Conservation (phyloP, 2,888 invertebrate species). For the Cylloceria caligata region DNA sequence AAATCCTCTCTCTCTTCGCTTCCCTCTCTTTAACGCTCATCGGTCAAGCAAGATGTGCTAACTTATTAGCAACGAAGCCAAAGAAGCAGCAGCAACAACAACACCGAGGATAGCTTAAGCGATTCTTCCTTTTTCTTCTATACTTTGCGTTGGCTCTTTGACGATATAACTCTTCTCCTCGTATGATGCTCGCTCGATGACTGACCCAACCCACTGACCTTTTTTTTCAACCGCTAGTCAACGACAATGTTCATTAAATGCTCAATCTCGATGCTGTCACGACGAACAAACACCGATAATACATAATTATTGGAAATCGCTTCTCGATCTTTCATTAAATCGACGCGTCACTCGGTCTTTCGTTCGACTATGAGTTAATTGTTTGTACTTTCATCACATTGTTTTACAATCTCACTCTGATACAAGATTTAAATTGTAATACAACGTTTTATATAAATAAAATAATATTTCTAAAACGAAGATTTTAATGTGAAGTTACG, state of each 20-base stretch:
- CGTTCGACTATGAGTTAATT: background rate
- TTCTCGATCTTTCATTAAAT: constrained; percentile 6
- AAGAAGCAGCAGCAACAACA: constrained; percentile 13
- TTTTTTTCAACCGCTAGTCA: constrained; percentile 39
- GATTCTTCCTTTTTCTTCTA: constrained; percentile 1
- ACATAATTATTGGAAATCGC: constrained; percentile 20
- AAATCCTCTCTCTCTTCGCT: constrained; percentile 6
- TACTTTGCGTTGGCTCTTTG: background rate
- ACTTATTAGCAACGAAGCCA: constrained; percentile 46
- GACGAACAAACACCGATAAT: constrained; percentile 24
- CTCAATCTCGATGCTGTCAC: constrained; percentile 37
- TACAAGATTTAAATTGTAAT: no score
- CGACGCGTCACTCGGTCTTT: background rate
- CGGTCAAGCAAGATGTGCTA: constrained; percentile 14
- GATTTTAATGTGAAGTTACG: background rate
- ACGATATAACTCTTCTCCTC: constrained; percentile 35
- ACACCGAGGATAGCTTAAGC: constrained; percentile 23
- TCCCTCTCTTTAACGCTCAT: constrained; percentile 29
- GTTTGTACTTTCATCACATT: background rate
- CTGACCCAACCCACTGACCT: constrained; percentile 57
- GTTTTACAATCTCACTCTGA: background rate
- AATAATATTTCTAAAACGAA: background rate
- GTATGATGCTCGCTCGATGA: constrained; percentile 48
- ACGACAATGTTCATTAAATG: background rate
- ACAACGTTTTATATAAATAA: no score